A percentile compares a stretch with the other conserved stretches of the same genome.
phyloP scores from a whole-genome alignment of 2,797 vertebrate genomes.

The Liparis tanakae region DNA sequence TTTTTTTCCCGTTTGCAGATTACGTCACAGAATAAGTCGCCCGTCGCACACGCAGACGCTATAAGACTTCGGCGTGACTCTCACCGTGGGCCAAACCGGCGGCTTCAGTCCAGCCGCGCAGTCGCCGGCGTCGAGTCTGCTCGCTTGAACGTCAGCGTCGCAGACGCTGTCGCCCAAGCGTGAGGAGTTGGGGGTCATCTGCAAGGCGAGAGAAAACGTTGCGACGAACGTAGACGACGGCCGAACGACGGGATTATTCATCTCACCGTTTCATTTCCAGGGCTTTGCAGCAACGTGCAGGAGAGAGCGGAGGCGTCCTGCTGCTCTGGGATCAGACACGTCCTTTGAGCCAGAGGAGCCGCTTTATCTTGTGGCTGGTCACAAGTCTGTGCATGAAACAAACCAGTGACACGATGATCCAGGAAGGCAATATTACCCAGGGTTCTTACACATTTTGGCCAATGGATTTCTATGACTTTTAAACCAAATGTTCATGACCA shows the following conservation, averaged over 20 bases:
- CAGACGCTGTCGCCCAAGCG: slow-evolving; percentile 65
- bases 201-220: neutral
- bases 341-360: slow-evolving; percentile 64
- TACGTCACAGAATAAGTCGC: neutral
- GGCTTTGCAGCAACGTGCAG: slow-evolving; percentile 56
- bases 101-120: slow-evolving; percentile 35
- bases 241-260: accelerated
- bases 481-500: too few species aligned
- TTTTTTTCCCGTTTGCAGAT: slow-evolving; percentile 34
- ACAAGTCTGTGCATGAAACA: slow-evolving; percentile 11
- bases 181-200: slow-evolving; percentile 69
- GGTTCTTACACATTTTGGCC: too few species aligned
- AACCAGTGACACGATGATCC: neutral
- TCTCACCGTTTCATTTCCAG: slow-evolving; percentile 72
- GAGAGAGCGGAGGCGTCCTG: slow-evolving; percentile 56
- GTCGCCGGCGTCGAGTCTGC: slow-evolving; percentile 64
- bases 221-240: neutral
- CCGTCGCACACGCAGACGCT: neutral
- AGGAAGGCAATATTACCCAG: neutral
- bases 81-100: slow-evolving; percentile 73
- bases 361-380: slow-evolving; percentile 55
- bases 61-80: slow-evolving; percentile 13
- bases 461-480: too few species aligned
- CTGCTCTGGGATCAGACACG: slow-evolving; percentile 47
- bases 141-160: slow-evolving; percentile 71